Evolutionary conservation across 35 echinoderm and acorn worm species (phyloP).

Genomic region (Acanthaster planci): DNA sequence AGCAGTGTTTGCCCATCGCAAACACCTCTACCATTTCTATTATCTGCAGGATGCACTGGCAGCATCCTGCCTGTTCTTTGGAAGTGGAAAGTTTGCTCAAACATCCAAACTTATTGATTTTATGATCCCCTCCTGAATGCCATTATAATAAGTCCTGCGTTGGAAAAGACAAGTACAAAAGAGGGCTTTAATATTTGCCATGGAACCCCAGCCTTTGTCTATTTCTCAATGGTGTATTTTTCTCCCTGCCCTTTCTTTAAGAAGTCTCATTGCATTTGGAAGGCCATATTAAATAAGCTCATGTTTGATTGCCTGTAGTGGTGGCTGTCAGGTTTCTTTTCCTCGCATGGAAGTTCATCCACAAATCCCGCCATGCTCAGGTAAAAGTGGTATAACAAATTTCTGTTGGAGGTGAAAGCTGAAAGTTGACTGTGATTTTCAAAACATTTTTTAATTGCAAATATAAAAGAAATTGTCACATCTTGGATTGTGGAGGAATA

Average conservation of each 20-base stretch:
- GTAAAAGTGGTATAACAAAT: not conserved
- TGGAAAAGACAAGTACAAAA: not conserved
- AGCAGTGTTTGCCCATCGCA: no score
- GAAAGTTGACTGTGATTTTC: no score
- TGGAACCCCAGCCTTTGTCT: slow-evolving; percentile 5
- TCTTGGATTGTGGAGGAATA: no score
- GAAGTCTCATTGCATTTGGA: not conserved
- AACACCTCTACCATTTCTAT: no score
- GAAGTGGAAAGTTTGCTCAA: slow-evolving; percentile 1
- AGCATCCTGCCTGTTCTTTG: no score
- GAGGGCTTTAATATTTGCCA: slow-evolving; percentile 21
- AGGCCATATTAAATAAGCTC: slow-evolving; percentile 22
- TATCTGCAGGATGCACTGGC: no score
- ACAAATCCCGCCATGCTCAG: not conserved
- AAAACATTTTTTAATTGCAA: no score
- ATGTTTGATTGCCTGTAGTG: slow-evolving; percentile 5
- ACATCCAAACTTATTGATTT: slow-evolving; percentile 27
- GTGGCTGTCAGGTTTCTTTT: not conserved
- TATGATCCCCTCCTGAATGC: slow-evolving; percentile 9
- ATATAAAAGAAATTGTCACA: no score
- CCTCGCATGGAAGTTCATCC: not conserved
- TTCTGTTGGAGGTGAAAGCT: no score
- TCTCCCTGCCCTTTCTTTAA: not conserved
- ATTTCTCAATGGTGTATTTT: slow-evolving; percentile 7
- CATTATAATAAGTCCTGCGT: not conserved